Evolutionary conservation across 2,113 vertebrate species (phyloP), one percentile per base, ranked within the genome.

Genomic region (Lampris megalopsis): DNA sequence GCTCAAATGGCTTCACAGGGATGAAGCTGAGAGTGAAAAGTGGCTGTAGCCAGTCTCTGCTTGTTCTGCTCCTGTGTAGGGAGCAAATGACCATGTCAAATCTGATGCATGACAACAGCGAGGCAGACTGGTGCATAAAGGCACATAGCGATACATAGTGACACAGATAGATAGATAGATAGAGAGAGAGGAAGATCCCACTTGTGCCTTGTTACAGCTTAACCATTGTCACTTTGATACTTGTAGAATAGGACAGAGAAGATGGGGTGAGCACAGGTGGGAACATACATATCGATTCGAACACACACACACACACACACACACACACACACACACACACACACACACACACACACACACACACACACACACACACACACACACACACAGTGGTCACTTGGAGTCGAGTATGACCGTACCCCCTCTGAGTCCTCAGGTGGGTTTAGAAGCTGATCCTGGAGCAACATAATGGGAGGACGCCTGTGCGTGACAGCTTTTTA

Each of bases 181-280:
- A 63, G 5, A 40, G 53, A 58, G 9, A 24, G n/a, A 63, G 65
- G 61, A 45, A 78, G 86, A 85, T 75, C 84, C 86, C 90, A 92
- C 91, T 88, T 92, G 92, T 82, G 84, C 73, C 67, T 83, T 84
- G 63, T 83, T 86, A 78, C 79, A 86, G 75, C 81, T 49, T 63
- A 64, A 72, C 57, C 75, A 68, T 75, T 63, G 75, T 67, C 50
- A 37, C 63, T 72, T 73, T 59, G 69, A 63, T 68, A n/a, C 65
- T 74, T 48, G 7, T 48, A 35, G 82, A 83, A 69, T 58, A 68
- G 67, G 8, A 54, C 11, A 24, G 9, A 2, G 60, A 0, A 13
- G 13, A 6, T 36, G 61, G 74, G 75, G 75, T 57, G 63, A 75
- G 71, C 85, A 83, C 81, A 91, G 88, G 86, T 86, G 90, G 73